Evolutionary conservation across 2,797 vertebrate species (phyloP).

Genomic region (Poecile montanus): DNA sequence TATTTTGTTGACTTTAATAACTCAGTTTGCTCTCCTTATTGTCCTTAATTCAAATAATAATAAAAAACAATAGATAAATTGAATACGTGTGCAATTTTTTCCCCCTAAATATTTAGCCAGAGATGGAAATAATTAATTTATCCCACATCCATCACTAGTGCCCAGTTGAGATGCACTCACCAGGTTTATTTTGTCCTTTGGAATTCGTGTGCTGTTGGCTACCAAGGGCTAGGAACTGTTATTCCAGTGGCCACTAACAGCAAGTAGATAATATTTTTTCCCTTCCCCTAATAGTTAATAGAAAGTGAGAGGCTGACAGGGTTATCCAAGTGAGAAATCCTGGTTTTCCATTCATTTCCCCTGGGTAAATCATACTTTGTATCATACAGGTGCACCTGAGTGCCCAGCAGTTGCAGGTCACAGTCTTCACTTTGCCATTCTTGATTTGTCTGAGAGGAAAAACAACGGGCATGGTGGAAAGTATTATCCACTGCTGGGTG

Average conservation of each 20-base stretch:
- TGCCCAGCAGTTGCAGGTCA: not conserved
- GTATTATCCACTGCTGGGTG: not conserved
- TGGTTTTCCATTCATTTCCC: constrained; percentile 1
- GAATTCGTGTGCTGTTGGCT: not conserved
- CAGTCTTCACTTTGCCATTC: not conserved
- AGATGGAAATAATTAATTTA: not conserved
- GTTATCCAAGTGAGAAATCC: constrained; percentile 22
- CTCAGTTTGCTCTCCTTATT: not conserved
- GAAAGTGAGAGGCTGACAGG: not conserved
- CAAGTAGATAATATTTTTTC: not conserved
- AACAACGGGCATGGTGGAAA: not conserved
- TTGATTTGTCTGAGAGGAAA: not conserved
- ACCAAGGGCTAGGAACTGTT: not conserved
- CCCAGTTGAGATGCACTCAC: not conserved
- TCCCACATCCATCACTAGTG: not conserved
- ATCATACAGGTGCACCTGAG: not conserved
- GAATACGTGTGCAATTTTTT: rapidly evolving
- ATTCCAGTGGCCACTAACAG: not conserved
- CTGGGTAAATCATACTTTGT: not conserved
- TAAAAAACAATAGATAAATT: not conserved
- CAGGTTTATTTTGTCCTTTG: not conserved
- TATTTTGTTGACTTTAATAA: not conserved
- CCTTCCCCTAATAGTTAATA: not conserved
- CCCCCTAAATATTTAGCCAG: not conserved
- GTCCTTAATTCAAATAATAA: not conserved